Evolutionary conservation across 2,888 invertebrate species (phyloP).

Genomic region (Magallana nippona): DNA sequence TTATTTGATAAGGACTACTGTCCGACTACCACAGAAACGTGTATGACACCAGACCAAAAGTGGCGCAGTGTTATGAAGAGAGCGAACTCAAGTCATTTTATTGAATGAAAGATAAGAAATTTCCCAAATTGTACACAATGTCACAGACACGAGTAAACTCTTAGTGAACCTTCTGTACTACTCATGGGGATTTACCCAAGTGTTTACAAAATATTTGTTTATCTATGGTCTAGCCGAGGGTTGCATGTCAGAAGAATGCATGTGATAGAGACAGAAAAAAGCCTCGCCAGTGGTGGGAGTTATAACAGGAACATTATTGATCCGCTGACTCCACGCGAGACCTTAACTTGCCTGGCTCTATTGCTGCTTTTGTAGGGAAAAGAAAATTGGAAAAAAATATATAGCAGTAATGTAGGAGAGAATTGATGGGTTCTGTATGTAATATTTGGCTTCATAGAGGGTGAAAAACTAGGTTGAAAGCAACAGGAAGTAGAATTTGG

Average conservation of each 20-base stretch:
- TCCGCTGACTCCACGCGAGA: not conserved
- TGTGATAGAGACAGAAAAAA: too few relatives aligned
- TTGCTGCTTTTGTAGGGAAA: not conserved
- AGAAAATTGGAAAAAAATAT: not conserved
- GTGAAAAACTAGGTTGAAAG: not conserved
- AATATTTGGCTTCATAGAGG: not conserved
- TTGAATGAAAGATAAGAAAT: slow-evolving; percentile 29
- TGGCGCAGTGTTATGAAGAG: not conserved
- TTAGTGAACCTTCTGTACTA: not conserved
- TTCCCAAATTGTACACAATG: not conserved
- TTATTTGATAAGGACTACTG: slow-evolving; percentile 3
- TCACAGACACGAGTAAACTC: slow-evolving; percentile 7
- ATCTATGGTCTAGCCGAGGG: too few relatives aligned
- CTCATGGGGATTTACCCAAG: too few relatives aligned
- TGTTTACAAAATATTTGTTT: too few relatives aligned
- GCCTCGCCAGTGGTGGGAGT: too few relatives aligned
- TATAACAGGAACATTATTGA: not conserved
- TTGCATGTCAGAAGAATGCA: too few relatives aligned
- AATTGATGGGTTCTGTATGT: not conserved
- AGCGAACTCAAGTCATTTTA: not conserved
- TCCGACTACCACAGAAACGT: too few relatives aligned
- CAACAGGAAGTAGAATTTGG: not conserved
- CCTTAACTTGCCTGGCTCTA: not conserved
- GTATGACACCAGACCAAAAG: not conserved
- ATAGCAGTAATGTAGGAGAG: not conserved